Percentiles rank a stretch among this genome's conserved stretches.
These are phyloP conservation scores for Xanthorhoe designata DNA, from an alignment of 2,888 invertebrate genomes.

Conservation along the genomic window DNA sequence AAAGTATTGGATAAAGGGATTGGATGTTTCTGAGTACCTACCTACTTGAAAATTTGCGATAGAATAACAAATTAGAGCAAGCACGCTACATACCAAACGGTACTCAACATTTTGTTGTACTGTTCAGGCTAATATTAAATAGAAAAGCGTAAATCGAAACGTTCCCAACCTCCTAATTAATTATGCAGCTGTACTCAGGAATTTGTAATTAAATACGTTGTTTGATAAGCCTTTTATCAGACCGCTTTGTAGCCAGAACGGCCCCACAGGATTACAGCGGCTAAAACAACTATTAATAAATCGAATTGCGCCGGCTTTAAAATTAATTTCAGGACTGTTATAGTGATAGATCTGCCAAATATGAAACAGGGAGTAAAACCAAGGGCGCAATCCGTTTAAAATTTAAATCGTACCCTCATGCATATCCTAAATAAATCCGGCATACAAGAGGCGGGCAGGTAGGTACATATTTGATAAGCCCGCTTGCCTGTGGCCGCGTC, in stretches of 20 bases:
- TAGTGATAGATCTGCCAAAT: slow-evolving; percentile 82
- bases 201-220: slow-evolving; percentile 59
- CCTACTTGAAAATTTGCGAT: not conserved
- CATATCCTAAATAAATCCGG: slow-evolving; percentile 85
- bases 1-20: not conserved
- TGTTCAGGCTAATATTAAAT: slow-evolving; percentile 23
- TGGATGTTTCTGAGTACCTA: not conserved
- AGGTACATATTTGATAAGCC: slow-evolving; percentile 85
- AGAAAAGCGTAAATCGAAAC: slow-evolving; percentile 35
- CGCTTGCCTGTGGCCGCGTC: slow-evolving; percentile 63
- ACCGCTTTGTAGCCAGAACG: slow-evolving; percentile 56
- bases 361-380: slow-evolving; percentile 77
- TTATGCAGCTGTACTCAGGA: slow-evolving; percentile 53
- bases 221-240: slow-evolving; percentile 67
- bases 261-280: slow-evolving; percentile 61
- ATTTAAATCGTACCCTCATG: slow-evolving; percentile 85
- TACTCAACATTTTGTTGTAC: slow-evolving; percentile 14
- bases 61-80: not conserved
- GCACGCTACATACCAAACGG: not conserved
- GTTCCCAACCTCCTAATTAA: slow-evolving; percentile 48
- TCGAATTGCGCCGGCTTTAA: slow-evolving; percentile 67
- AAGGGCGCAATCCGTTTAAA: slow-evolving; percentile 85
- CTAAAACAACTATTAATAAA: slow-evolving; percentile 75
- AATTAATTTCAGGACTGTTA: slow-evolving; percentile 63
- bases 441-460: slow-evolving; percentile 75